phyloP scores from a whole-genome alignment of 2,113 vertebrate genomes.

The Aix galericulata region DNA sequence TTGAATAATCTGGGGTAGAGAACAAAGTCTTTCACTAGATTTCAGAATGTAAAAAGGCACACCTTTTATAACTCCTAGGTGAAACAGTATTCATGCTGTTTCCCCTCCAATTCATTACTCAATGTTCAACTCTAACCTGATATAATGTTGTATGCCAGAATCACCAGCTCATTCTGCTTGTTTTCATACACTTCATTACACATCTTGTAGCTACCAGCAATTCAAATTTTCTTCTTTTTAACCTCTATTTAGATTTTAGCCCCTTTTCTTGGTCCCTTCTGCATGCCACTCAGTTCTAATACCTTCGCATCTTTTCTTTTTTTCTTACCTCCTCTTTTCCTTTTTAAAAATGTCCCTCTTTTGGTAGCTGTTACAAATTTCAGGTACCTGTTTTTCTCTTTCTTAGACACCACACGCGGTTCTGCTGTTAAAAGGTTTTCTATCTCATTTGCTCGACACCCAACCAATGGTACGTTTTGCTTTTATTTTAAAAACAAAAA shows the following conservation, averaged over 20 bases:
- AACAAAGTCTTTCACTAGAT: constrained; percentile 8
- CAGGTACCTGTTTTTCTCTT: constrained; percentile 96
- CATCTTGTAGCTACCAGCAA: constrained; percentile 65
- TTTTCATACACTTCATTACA: constrained; percentile 72
- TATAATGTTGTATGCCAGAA: constrained; percentile 64
- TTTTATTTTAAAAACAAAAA: constrained; percentile 84
- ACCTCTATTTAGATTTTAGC: constrained; percentile 69
- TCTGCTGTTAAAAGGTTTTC: constrained; percentile 97
- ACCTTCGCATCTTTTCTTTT: constrained; percentile 51
- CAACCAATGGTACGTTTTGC: constrained; percentile 97
- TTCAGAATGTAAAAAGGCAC: constrained; percentile 9
- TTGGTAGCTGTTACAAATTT: constrained; percentile 90
- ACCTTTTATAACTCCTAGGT: constrained; percentile 37
- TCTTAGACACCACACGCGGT: constrained; percentile 93
- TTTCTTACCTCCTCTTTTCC: constrained; percentile 69
- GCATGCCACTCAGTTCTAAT: constrained; percentile 80
- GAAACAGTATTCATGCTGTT: constrained; percentile 51
- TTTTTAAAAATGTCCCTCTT: constrained; percentile 78
- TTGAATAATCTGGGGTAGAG: constrained; percentile 14
- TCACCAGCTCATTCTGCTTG: constrained; percentile 72
- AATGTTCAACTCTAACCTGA: constrained; percentile 41
- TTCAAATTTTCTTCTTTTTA: constrained; percentile 72
- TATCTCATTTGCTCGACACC: constrained; percentile 98
- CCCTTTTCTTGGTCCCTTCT: constrained; percentile 68
- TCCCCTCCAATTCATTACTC: constrained; percentile 7